Evolutionary conservation across 2,888 invertebrate genomes (phyloP), one percentile per base, ranked within the genome.

Genomic region (Fragum sueziense): DNA sequence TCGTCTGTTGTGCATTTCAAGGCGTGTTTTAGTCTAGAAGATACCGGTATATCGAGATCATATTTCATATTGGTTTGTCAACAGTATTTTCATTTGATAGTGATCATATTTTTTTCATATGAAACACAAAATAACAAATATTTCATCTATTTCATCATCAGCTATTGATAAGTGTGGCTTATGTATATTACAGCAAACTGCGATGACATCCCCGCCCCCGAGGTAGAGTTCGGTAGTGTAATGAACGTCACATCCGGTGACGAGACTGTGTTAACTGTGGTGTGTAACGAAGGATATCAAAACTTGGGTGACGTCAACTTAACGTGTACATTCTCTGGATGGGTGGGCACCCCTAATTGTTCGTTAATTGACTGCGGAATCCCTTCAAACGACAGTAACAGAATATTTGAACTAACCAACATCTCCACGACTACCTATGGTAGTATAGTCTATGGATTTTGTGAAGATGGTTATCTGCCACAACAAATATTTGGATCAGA

Each of bases 231-330:
- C 14, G 65, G 65, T 4, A 41, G 20, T 17, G 22, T 25, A 22
- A 25, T 27, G 0, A 65, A 65, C 27, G 65, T 27, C 22, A 41
- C 65, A n/a, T 20, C 22, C 22, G 37, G 1, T 41, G 37, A 14
- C 17, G 61, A 33, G 9, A 11, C 11, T 6, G 14, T 33, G 1
- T 41, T 65, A 14, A 41, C 25, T 1, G 65, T 65, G 20, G 41
- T 14, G 6, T 65, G 65, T 65, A 41, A 65, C 41, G 41, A 9
- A 41, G 65, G 65, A 0, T 22, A 65, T 25, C 25, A 41, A 41
- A 65, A 65, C 14, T 7, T 41, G 4, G 65, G 65, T 65, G 65
- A 37, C 41, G 41, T 41, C 6, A 65, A 65, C 17, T n/a, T 65
- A 4, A 65, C 65, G 41, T 65, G 65, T 41, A 65, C 65, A 7